These are phyloP conservation scores for Daboia siamensis DNA, from an alignment of 2,113 vertebrate species.

Conservation along the genomic window DNA sequence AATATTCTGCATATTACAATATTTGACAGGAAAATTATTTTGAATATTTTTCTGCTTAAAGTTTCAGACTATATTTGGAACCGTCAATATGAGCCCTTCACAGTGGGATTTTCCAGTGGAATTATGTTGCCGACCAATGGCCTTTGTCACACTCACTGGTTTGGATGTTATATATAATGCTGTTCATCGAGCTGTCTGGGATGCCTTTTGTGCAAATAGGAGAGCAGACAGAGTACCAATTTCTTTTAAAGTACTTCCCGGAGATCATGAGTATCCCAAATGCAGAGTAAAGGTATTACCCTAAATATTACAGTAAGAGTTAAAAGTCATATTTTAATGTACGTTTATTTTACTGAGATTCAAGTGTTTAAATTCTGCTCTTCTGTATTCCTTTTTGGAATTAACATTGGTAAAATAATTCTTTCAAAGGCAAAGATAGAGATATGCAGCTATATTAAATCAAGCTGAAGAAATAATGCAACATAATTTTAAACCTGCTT, in stretches of 20 bases:
- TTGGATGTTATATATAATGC: slow-evolving; percentile 95
- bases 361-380: not conserved
- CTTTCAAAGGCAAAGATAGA: not conserved
- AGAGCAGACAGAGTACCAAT: slow-evolving; percentile 94
- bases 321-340: not conserved
- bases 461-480: not conserved
- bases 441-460: not conserved
- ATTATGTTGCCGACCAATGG: slow-evolving; percentile 95
- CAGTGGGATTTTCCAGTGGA: slow-evolving; percentile 98
- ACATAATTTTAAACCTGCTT: not conserved
- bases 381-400: not conserved
- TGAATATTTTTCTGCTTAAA: not conserved
- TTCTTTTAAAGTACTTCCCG: slow-evolving; percentile 95
- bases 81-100: slow-evolving; percentile 72
- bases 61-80: slow-evolving; percentile 40
- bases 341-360: not conserved
- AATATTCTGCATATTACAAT: not conserved
- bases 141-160: slow-evolving; percentile 92
- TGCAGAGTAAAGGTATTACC: slow-evolving; percentile 89
- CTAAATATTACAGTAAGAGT: not conserved
- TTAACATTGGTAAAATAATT: not conserved
- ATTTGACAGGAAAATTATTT: not conserved
- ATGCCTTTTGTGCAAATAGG: slow-evolving; percentile 94
- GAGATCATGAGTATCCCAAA: slow-evolving; percentile 97
- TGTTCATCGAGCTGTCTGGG: slow-evolving; percentile 95